Base-by-base conservation (phyloP, 2,797 vertebrate species). In the Mormyrops boulengeri region DNA sequence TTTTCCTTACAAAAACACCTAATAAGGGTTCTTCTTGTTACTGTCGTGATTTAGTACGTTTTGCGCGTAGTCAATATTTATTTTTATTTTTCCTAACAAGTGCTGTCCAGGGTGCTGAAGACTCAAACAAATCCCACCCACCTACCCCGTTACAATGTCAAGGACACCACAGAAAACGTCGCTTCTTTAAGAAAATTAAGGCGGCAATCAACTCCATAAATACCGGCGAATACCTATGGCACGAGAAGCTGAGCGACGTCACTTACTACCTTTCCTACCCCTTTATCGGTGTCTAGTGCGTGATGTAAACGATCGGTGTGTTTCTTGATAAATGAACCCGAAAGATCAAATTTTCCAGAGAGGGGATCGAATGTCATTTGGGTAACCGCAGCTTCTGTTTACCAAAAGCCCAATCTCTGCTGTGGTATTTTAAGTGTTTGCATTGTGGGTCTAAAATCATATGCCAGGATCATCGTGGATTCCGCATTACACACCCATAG, bases 71-170 rank as follows among this genome's bases (percentile, higher is more conserved):
- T 60, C 55, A 62, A 60, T 19, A 57, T 88, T 57, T 87, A 34
- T 87, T 57, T 34, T 88, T 44, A 62, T 88, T 62, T 47, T 66
- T 26, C 57, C 53, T 77, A 77, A 41, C 44, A 52, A 88, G 92
- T 90, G 90, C 93, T 93, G 92, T 93, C 92, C 92, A 93, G 90
- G 91, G 93, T 93, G 91, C 92, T 93, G 92, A 93, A 93, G 57
- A 90, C 30, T 80, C 22, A 47, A 53, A 55, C 34, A 73, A 77
- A 85, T 82, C 53, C 73, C 19, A 84, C 41, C 44, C 30, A 4
- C 26, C 88, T 52, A 17, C 22, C 55, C 82, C 53, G 38, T 44
- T n/a, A 84, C 38, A 22, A 84, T 47, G 80, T 84, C 44, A 84
- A 9, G 1, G 8, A 49, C 47, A 50, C 49, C 1, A 85, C 19